Evolutionary conservation across 1,140 invertebrate genomes (phyloP).

Genomic region (Palaemon carinicauda): DNA sequence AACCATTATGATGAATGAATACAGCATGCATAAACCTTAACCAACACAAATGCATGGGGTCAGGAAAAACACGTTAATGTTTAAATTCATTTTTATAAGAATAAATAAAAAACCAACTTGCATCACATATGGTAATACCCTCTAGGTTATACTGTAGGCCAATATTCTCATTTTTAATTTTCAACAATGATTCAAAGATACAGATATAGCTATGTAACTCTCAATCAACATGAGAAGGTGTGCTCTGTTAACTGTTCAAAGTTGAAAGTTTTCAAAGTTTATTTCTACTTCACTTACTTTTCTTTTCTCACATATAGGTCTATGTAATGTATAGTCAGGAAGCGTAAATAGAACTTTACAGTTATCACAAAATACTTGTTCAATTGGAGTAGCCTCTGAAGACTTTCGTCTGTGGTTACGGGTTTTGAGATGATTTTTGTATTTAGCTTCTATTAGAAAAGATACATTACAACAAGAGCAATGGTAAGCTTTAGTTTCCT

Average conservation of each 20-base stretch:
- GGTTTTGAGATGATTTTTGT: conserved; percentile 25
- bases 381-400: background rate
- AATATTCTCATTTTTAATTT: too few species aligned
- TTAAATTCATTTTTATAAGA: too few species aligned
- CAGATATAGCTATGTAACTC: too few species aligned
- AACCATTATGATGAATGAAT: too few species aligned
- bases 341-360: background rate
- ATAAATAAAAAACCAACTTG: too few species aligned
- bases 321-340: background rate
- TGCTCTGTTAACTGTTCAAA: conserved; percentile 36
- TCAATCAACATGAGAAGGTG: background rate
- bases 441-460: conserved; percentile 24
- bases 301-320: background rate
- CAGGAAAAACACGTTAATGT: too few species aligned
- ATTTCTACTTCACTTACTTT: background rate
- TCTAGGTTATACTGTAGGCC: too few species aligned
- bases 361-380: background rate
- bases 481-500: background rate
- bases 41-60: too few species aligned
- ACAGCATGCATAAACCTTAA: too few species aligned
- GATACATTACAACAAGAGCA: conserved; percentile 23
- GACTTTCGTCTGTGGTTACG: conserved; percentile 16
- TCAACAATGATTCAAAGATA: too few species aligned
- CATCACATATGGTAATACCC: too few species aligned
- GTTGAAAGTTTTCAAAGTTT: too few species aligned